Evolutionary conservation across 53 echinoderm and acorn worm genomes (phyloP).

Genomic region (Patiria pectinifera): DNA sequence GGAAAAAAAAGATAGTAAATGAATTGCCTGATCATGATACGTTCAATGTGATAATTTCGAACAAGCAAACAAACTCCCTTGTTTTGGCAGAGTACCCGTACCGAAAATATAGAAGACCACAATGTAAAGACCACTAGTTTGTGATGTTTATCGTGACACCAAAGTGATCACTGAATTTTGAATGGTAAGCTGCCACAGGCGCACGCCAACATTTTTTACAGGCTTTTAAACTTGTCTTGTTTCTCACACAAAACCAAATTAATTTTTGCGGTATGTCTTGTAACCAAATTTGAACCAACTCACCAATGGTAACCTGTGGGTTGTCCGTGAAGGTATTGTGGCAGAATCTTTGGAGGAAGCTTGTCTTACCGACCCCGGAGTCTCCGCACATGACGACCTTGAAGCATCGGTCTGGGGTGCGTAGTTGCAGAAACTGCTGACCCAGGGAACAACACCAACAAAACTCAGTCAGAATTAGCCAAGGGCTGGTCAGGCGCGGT

Average conservation of each 20-base stretch:
- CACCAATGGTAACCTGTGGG: constrained; percentile 97
- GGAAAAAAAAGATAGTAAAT: neutral
- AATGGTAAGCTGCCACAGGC: too few relatives aligned
- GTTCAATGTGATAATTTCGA: neutral
- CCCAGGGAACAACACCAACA: neutral
- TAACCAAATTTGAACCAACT: neutral
- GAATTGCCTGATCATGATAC: neutral
- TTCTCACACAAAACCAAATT: too few relatives aligned
- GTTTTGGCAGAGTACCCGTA: too few relatives aligned
- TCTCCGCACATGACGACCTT: constrained; percentile 96
- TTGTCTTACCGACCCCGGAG: constrained; percentile 93
- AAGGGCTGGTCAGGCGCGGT: neutral
- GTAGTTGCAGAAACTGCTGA: constrained; percentile 85
- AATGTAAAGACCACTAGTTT: too few relatives aligned
- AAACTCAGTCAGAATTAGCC: neutral
- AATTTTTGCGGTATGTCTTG: too few relatives aligned
- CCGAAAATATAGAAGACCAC: too few relatives aligned
- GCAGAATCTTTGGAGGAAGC: constrained; percentile 94
- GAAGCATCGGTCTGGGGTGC: constrained; percentile 95
- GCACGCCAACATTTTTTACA: too few relatives aligned
- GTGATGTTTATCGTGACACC: too few relatives aligned
- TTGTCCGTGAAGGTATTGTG: constrained; percentile 88
- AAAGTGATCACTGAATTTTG: too few relatives aligned
- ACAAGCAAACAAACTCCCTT: too few relatives aligned
- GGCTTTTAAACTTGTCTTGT: too few relatives aligned